Base-by-base conservation (phyloP, 2,888 invertebrate species). In the Sepioteuthis lessoniana region DNA sequence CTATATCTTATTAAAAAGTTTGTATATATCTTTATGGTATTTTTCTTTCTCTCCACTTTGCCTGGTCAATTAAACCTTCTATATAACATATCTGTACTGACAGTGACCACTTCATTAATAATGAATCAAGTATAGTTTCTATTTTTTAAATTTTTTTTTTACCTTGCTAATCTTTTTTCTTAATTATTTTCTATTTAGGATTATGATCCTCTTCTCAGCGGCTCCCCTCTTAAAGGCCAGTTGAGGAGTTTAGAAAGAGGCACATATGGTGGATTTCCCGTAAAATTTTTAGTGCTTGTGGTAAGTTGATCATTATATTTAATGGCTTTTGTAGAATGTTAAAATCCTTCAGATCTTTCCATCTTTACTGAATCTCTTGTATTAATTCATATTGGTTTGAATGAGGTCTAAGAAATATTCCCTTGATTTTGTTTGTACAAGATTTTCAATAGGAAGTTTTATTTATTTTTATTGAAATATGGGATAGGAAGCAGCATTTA, bases 261-360 rank as follows among this genome's bases (percentile, higher is more conserved):
- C 94, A 98, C 97, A 94, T 97, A 97, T 94, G 98, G 98, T 94
- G 98, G 98, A 91, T 99, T 98, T 97, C 98, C 99, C 4, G 98
- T 98, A 94, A 98, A 98, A 96, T 98, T 99, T 94, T 97, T 99
- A 94, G 98, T 99, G 8, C 98, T 98, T 95, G 98, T 99, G 95
- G 98, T 98, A 96, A 97, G 97, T 96, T 35, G 46, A 76, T 76
- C 16, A 35, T 76, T 46, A 35, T 47, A 19, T 93, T 50, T n/a
- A 35, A 76, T 76, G 19, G n/a, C 16, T 35, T 35, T 35, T 35
- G n/a, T 35, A n/a, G 35, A 35, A 76, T 76, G 8, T n/a, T n/a
- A n/a, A 76, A 76, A 76, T 76, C 76, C n/a, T 76, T n/a, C n/a
- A 76, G 76, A 31, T 76, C n/a, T 19, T 1, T 25, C 55, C 5